Evolutionary conservation across 2,113 vertebrate genomes (phyloP).

Genomic region (Himantopus leucocephalus): DNA sequence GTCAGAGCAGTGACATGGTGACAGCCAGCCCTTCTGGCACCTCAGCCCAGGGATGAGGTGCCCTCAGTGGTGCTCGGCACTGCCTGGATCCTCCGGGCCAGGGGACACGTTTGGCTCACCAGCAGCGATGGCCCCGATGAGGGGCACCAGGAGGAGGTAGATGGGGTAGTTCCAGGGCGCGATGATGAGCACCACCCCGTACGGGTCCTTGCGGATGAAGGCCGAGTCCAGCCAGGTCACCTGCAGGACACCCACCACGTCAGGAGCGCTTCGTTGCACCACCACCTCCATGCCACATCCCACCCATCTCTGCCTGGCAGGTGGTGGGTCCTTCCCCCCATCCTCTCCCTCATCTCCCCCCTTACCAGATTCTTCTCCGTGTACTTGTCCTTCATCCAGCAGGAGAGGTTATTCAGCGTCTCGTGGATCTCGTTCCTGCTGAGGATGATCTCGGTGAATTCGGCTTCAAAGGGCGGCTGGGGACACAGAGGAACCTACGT

Average conservation of each 20-base stretch:
- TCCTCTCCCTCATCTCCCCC: neutral
- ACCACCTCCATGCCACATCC: rapidly evolving
- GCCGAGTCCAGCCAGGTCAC: neutral
- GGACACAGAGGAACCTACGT: neutral
- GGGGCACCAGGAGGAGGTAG: conserved; percentile 75
- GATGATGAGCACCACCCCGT: conserved; percentile 81
- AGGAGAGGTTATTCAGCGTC: conserved; percentile 75
- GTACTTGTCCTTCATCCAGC: conserved; percentile 80
- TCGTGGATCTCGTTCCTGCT: conserved; percentile 74
- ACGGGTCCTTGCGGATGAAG: conserved; percentile 6
- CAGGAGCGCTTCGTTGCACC: neutral
- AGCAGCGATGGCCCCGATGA: conserved; percentile 84
- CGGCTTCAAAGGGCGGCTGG: conserved; percentile 80
- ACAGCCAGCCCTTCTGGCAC: neutral
- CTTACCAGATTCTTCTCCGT: conserved; percentile 80
- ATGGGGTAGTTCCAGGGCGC: conserved; percentile 82
- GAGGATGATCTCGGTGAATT: conserved; percentile 80
- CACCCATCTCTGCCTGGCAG: neutral
- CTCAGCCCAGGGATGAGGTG: neutral
- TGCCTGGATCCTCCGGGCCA: neutral
- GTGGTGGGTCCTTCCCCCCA: neutral
- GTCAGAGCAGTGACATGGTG: neutral
- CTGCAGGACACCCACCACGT: neutral
- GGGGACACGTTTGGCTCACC: conserved; percentile 61
- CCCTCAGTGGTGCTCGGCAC: neutral